These are phyloP conservation scores for Archilochus colubris DNA, from an alignment of 2,113 vertebrate genomes.

Conservation along the genomic window DNA sequence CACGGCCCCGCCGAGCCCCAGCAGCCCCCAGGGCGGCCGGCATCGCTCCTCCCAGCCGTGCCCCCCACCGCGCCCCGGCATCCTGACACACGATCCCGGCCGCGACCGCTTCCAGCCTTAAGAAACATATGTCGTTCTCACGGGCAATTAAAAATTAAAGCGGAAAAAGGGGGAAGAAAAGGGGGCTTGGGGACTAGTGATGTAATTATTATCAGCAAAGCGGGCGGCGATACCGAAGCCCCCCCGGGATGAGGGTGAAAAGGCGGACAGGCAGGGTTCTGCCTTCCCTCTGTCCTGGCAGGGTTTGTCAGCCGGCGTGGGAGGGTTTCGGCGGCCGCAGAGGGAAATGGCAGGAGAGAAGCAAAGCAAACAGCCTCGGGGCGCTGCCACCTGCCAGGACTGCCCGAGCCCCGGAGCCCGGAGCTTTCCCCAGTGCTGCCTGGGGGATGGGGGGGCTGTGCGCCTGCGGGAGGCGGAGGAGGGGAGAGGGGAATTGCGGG, in stretches of 20 bases:
- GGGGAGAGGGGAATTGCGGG: neutral
- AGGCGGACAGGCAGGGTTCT: neutral
- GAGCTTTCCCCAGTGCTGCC: neutral
- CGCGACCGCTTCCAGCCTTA: constrained; percentile 4
- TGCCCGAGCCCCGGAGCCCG: neutral
- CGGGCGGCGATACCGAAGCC: accelerated
- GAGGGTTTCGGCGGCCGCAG: neutral
- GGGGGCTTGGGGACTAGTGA: neutral
- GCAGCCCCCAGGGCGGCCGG: neutral
- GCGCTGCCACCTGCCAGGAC: neutral
- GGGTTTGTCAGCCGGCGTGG: neutral
- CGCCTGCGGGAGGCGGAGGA: neutral
- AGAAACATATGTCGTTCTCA: constrained; percentile 44
- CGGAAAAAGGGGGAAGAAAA: neutral
- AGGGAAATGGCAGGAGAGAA: neutral
- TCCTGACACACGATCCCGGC: constrained; percentile 50
- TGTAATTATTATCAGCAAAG: neutral
- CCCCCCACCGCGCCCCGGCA: neutral
- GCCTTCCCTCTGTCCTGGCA: neutral
- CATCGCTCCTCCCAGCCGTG: neutral
- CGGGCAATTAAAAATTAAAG: constrained; percentile 64
- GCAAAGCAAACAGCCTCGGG: neutral
- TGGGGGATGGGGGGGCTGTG: neutral
- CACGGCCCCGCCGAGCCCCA: neutral
- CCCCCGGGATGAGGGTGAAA: neutral